Evolutionary conservation across 2,888 invertebrate genomes (phyloP), one percentile per base, ranked within the genome.

Genomic region (Fragum whitleyi): DNA sequence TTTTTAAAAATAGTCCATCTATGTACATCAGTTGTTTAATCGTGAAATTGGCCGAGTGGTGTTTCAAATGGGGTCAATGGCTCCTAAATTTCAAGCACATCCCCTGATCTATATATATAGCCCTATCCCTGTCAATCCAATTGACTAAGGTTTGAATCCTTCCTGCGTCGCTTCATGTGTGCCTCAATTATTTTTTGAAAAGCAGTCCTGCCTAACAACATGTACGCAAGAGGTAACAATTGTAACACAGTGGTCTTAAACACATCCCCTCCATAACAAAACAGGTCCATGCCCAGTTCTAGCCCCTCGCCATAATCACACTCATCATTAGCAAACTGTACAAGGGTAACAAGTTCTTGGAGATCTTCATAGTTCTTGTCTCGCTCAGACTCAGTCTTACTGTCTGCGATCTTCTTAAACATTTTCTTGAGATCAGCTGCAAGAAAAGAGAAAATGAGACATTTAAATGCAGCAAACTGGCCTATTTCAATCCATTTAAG

Each of bases 221-320:
- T 95, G 93, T 98, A 98, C 0, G 96, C 96, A 14, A 96, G 95
- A 21, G 95, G 95, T 36, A 98, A 94, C 87, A 97, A 95, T 81
- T 95, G 95, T 47, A 95, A 92, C 2, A 96, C 95, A 59, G 95
- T 95, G 3, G 95, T 94, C 92, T 98, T 96, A 23, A 98, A 95
- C 81, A 95, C 94, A 0, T 97, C 97, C 77, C 96, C 90, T 5
- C 94, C 94, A 71, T 89, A 97, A 81, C 96, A 96, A 92, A 98
- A 97, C 67, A 99, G 94, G 93, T 97, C 96, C 86, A 97, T 96
- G 0, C 98, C 98, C 51, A 97, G 95, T 94, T 99, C 98, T 1
- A 99, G 94, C 0, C 97, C 97, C 73, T 97, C 98, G 0, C 98
- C 99, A 94, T 98, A 98, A 93, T 99, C 98, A 92, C 97, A 97